Evolutionary conservation across 2,113 vertebrate genomes (phyloP).

Genomic region (Vulpes lagopus): DNA sequence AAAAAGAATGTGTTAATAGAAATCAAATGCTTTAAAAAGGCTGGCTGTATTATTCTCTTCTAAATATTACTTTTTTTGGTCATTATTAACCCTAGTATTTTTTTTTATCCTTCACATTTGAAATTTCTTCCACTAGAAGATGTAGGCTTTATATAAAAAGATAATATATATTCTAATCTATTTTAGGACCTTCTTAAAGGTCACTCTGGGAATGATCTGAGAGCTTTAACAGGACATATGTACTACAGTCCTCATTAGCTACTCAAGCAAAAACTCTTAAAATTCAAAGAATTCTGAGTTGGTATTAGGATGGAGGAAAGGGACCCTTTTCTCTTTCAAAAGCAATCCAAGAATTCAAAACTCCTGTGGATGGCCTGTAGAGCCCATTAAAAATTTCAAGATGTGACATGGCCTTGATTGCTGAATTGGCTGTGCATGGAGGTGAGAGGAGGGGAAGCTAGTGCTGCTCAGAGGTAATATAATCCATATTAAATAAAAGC

Average conservation of each 20-base stretch:
- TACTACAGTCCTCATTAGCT: slow-evolving; percentile 36
- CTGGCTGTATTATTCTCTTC: neutral
- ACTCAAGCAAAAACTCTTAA: slow-evolving; percentile 48
- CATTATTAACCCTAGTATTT: neutral
- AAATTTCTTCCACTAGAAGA: neutral
- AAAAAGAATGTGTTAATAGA: neutral
- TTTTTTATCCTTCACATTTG: neutral
- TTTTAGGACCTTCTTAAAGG: slow-evolving; percentile 50
- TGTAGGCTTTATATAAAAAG: slow-evolving; percentile 18
- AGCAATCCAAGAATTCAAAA: neutral
- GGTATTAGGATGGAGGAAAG: neutral
- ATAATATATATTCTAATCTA: slow-evolving; percentile 15
- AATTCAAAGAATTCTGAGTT: slow-evolving; percentile 28
- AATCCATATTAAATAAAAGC: neutral
- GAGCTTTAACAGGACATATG: neutral
- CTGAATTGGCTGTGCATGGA: neutral
- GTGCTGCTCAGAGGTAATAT: neutral
- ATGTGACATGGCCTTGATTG: neutral
- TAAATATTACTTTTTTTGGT: slow-evolving; percentile 9
- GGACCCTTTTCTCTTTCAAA: neutral
- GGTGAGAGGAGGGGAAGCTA: neutral
- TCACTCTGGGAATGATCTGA: neutral
- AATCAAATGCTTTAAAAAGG: slow-evolving; percentile 19
- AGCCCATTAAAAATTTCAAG: neutral
- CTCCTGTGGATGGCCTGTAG: neutral